A percentile compares a stretch with the other conserved stretches of the same genome.
phyloP scores from a whole-genome alignment of 2,113 vertebrate species.

The Solea senegalensis region DNA sequence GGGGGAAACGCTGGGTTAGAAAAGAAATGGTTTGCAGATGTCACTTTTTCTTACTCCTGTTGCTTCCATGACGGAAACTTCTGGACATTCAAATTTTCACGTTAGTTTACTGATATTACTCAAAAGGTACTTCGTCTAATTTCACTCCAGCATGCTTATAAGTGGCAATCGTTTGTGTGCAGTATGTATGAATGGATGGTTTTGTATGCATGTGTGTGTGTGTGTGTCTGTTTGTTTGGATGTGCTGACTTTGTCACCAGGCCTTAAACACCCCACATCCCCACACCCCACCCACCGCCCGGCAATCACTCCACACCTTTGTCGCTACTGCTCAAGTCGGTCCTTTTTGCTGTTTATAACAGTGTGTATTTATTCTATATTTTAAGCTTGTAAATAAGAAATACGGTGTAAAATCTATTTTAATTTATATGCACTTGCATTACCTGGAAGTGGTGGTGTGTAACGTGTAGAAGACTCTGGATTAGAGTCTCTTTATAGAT shows the following conservation, averaged over 20 bases:
- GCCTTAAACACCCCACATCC: slow-evolving; percentile 48
- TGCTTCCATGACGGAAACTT: slow-evolving; percentile 17
- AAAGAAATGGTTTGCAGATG: slow-evolving; percentile 60
- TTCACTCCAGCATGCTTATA: slow-evolving; percentile 58
- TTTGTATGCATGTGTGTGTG: slow-evolving; percentile 28
- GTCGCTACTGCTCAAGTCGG: slow-evolving; percentile 86
- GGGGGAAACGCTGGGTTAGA: slow-evolving; percentile 22
- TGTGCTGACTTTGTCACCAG: slow-evolving; percentile 51
- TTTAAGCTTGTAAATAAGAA: slow-evolving; percentile 92
- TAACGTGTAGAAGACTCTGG: slow-evolving; percentile 93
- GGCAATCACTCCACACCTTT: slow-evolving; percentile 76
- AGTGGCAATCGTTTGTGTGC: slow-evolving; percentile 48
- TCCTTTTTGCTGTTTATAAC: slow-evolving; percentile 98
- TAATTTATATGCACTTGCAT: slow-evolving; percentile 99
- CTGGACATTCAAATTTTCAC: slow-evolving; percentile 4
- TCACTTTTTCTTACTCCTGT: slow-evolving; percentile 8
- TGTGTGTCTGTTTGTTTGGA: slow-evolving; percentile 22
- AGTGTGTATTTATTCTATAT: slow-evolving; percentile 97
- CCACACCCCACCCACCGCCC: no score
- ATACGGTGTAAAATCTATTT: slow-evolving; percentile 98
- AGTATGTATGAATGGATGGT: slow-evolving; percentile 32
- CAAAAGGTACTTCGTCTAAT: slow-evolving; percentile 72
- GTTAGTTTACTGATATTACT: slow-evolving; percentile 65
- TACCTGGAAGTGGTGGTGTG: slow-evolving; percentile 91
- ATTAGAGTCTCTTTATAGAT: slow-evolving; percentile 89